Conservation (phyloP, 2,888 invertebrate genomes). For the Drosophila fungiperda region DNA sequence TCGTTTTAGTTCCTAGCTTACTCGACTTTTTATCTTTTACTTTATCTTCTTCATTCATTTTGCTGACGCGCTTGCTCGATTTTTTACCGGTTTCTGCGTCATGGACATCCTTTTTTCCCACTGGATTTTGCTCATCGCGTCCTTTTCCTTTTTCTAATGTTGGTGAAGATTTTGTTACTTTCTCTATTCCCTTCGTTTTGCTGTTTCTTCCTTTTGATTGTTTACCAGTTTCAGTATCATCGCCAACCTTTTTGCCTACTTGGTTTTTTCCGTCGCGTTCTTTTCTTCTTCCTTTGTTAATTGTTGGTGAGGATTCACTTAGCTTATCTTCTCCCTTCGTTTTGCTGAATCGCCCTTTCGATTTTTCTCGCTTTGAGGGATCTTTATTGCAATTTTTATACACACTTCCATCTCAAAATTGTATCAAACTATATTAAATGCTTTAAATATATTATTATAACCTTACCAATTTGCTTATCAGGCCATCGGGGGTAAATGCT, state of each 20-base stretch:
- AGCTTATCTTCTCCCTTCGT: background rate
- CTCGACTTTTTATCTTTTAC: background rate
- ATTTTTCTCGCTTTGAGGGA: constrained; percentile 4
- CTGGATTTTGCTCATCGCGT: background rate
- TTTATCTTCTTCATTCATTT: background rate
- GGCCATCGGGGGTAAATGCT: constrained; percentile 40
- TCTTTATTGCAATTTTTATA: constrained; percentile 6
- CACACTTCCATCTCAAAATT: constrained; percentile 2
- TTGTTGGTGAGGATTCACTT: background rate
- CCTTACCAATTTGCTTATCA: constrained; percentile 31
- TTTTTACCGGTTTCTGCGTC: background rate
- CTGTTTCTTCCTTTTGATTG: background rate
- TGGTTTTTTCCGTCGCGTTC: background rate
- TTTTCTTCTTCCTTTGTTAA: background rate
- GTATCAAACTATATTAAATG: background rate
- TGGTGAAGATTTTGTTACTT: background rate
- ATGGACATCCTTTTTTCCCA: background rate
- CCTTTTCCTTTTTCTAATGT: background rate
- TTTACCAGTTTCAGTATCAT: background rate
- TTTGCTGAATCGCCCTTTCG: background rate
- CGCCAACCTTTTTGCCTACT: background rate
- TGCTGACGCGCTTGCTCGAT: background rate
- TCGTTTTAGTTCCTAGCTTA: background rate
- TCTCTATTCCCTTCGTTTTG: background rate
- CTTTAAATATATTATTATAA: background rate